Conservation (phyloP, 2,113 vertebrate genomes). For the Xenopus borealis region DNA sequence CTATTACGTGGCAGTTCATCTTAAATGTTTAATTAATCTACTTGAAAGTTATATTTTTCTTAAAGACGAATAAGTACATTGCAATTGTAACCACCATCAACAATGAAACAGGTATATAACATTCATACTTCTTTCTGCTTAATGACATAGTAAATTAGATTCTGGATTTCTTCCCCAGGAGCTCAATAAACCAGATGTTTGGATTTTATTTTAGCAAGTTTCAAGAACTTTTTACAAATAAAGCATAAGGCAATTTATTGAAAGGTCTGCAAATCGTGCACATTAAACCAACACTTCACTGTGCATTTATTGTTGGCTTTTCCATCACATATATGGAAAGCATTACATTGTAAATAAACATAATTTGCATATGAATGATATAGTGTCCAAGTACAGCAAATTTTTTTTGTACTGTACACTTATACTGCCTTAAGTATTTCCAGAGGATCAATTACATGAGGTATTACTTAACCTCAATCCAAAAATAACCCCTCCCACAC, state of each 20-base stretch:
- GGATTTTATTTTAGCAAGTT: constrained; percentile 41
- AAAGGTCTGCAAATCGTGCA: constrained; percentile 10
- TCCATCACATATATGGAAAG: neutral
- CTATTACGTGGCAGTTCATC: neutral
- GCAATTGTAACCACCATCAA: constrained; percentile 44
- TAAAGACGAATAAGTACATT: constrained; percentile 28
- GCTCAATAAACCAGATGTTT: constrained; percentile 54
- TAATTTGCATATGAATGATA: neutral
- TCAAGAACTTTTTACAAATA: constrained; percentile 50
- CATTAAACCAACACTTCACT: constrained; percentile 41
- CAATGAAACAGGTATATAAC: constrained; percentile 26
- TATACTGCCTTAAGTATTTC: no score
- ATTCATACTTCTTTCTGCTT: constrained; percentile 46
- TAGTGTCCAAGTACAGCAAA: neutral
- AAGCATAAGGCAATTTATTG: constrained; percentile 48
- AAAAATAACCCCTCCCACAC: no score
- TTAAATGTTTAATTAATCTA: constrained; percentile 8
- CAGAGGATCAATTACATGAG: no score
- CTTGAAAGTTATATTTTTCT: constrained; percentile 22
- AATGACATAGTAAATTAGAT: constrained; percentile 51
- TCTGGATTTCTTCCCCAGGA: constrained; percentile 43
- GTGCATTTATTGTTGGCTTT: constrained; percentile 15
- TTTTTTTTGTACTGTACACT: no score
- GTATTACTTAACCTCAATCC: no score
- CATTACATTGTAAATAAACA: constrained; percentile 26